phyloP scores from a whole-genome alignment of 1,140 invertebrate species.

The Sitobion miscanthi region DNA sequence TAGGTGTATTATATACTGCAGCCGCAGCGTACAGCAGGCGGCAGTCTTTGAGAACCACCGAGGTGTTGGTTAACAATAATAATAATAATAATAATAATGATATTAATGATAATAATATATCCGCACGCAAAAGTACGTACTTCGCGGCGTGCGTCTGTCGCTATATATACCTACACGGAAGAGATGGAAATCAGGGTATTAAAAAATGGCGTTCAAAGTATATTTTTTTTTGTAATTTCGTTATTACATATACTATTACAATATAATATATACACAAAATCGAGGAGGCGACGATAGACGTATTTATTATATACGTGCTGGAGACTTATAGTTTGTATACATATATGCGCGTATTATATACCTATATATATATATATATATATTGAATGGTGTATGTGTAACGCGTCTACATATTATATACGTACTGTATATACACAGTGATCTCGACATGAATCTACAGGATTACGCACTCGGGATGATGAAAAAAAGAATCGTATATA shows the following conservation, averaged over 20 bases:
- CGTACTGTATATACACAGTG: not conserved
- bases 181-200: not conserved
- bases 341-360: not conserved
- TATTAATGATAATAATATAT: not conserved
- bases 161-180: not conserved
- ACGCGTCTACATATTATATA: no score
- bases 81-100: not conserved
- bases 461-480: not conserved
- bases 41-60: not conserved
- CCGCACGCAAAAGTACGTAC: not conserved
- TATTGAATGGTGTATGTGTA: no score
- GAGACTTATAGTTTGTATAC: not conserved
- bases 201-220: not conserved
- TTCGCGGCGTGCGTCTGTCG: not conserved
- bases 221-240: not conserved
- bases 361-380: not conserved
- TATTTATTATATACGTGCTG: no score
- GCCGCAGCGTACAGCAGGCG: not conserved
- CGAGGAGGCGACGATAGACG: not conserved
- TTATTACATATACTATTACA: not conserved
- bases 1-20: not conserved
- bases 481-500: not conserved
- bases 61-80: not conserved
- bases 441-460: not conserved
- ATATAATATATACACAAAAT: not conserved